A percentile compares a stretch with the other conserved stretches of the same genome.
phyloP scores from a whole-genome alignment of 1,140 invertebrate genomes.

The Cardiocondyla obscurior region DNA sequence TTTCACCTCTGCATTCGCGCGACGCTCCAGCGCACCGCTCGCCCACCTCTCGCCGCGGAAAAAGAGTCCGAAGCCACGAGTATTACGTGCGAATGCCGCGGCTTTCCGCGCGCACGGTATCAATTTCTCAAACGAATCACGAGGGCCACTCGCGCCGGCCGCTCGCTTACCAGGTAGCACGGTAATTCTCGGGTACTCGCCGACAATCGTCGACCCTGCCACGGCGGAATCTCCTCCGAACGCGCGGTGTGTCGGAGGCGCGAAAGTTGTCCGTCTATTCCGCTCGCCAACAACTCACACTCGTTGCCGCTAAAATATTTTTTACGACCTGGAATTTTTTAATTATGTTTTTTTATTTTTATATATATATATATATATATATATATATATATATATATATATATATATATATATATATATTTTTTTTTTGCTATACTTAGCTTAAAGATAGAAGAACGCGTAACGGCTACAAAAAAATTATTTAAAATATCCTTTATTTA shows the following conservation, averaged over 20 bases:
- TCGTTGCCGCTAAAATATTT: not conserved
- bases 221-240: constrained; percentile 22
- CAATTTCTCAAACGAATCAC: constrained; percentile 60
- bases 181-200: constrained; percentile 43
- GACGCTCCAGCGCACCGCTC: not conserved
- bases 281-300: not conserved
- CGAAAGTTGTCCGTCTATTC: constrained; percentile 10
- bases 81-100: constrained; percentile 54
- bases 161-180: constrained; percentile 39
- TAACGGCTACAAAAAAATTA: constrained; percentile 11
- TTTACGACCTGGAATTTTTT: no score
- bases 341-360: no score
- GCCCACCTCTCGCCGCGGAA: constrained; percentile 9
- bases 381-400: not conserved
- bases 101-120: constrained; percentile 44
- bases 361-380: not conserved
- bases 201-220: constrained; percentile 16
- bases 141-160: constrained; percentile 21
- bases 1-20: constrained; percentile 56
- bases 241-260: constrained; percentile 1
- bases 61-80: constrained; percentile 42
- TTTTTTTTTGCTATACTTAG: not conserved
- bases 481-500: no score
- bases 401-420: not conserved
- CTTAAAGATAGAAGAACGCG: no score